Conservation (phyloP, 2,113 vertebrate genomes). For the Pelobates fuscus region DNA sequence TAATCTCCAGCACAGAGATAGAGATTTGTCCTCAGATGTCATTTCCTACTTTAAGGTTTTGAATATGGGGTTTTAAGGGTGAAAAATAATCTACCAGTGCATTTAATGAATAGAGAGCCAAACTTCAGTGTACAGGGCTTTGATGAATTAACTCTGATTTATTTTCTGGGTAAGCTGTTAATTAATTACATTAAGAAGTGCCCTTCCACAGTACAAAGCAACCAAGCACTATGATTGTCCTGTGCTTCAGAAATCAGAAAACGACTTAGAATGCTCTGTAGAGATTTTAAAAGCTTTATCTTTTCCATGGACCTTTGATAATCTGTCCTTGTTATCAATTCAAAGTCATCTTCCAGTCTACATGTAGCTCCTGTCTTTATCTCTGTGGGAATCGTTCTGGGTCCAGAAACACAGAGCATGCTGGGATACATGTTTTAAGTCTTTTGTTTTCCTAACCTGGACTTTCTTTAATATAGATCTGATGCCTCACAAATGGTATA, state of each 20-base stretch:
- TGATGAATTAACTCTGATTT: not conserved
- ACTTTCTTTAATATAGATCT: not conserved
- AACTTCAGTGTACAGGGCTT: no score
- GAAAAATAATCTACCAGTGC: no score
- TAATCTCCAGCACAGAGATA: no score
- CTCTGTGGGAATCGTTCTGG: not conserved
- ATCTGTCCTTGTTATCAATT: not conserved
- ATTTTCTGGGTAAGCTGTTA: not conserved
- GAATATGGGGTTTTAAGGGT: no score
- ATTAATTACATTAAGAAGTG: no score
- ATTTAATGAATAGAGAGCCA: no score
- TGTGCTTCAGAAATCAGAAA: not conserved
- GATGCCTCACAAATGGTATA: no score
- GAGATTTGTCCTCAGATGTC: no score
- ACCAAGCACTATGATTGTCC: not conserved
- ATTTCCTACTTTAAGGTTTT: no score
- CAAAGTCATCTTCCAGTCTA: not conserved
- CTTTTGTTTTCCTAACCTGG: constrained; percentile 17
- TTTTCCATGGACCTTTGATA: constrained; percentile 13
- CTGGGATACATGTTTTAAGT: constrained; percentile 1
- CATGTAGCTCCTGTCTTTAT: not conserved
- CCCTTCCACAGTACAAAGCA: not conserved
- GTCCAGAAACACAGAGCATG: constrained; percentile 5
- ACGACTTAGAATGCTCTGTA: not conserved
- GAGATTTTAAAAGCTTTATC: constrained; percentile 18